Evolutionary conservation across 2,113 vertebrate species (phyloP).

Genomic region (Cyanoderma ruficeps): DNA sequence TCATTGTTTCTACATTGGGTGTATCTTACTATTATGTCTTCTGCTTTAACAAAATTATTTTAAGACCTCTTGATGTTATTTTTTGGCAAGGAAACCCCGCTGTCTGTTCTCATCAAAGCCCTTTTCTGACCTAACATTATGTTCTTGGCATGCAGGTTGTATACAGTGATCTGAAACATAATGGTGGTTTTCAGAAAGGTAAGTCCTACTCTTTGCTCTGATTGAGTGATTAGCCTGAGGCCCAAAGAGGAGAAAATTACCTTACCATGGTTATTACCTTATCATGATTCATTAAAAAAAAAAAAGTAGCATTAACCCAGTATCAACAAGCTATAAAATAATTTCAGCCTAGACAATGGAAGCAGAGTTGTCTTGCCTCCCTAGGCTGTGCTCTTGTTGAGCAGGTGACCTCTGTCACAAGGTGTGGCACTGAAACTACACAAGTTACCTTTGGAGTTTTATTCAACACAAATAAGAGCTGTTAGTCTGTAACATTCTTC

Average conservation of each 20-base stretch:
- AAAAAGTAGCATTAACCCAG: neutral
- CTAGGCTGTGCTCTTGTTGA: neutral
- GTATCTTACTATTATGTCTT: neutral
- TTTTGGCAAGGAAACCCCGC: neutral
- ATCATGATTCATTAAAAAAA: neutral
- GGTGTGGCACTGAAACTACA: neutral
- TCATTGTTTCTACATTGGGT: neutral
- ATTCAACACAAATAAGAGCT: neutral
- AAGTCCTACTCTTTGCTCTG: constrained; percentile 7
- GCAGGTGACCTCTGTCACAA: constrained; percentile 36
- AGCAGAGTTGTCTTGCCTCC: neutral
- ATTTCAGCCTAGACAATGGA: neutral
- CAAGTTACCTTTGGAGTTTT: neutral
- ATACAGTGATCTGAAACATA: constrained; percentile 40
- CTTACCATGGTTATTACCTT: neutral
- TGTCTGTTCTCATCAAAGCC: neutral
- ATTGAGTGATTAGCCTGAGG: neutral
- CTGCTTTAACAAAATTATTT: neutral
- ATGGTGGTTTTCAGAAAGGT: constrained; percentile 70
- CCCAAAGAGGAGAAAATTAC: neutral
- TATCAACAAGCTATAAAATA: neutral
- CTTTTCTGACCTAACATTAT: neutral
- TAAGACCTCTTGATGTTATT: neutral
- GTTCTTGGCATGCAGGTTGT: constrained; percentile 42
- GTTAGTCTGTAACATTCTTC: neutral